phyloP scores from a whole-genome alignment of 35 echinoderm and acorn worm species.

The Strongylocentrotus purpuratus region DNA sequence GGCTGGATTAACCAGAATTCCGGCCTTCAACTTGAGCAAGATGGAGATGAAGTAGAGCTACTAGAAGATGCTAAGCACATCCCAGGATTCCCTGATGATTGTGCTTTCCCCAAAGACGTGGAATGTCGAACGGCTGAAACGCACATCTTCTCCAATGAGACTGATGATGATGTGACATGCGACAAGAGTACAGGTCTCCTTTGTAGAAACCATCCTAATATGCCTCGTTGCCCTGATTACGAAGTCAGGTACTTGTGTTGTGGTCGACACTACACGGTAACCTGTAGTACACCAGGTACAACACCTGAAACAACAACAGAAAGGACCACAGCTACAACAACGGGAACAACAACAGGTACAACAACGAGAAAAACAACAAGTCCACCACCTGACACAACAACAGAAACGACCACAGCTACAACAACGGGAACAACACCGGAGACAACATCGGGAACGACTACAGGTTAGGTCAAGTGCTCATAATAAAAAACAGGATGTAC shows the following conservation, averaged over 20 bases:
- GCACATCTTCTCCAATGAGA: conserved; percentile 9
- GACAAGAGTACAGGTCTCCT: not conserved
- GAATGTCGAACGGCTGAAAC: not conserved
- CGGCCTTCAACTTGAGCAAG: not conserved
- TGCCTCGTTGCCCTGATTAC: conserved; percentile 17
- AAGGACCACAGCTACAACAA: not conserved
- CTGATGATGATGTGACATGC: not conserved
- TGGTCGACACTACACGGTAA: not conserved
- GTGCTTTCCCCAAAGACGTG: not conserved
- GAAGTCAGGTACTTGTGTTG: conserved; percentile 44
- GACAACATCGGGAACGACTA: too few relatives aligned
- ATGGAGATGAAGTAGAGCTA: not conserved
- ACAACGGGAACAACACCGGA: not conserved
- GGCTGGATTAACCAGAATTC: not conserved
- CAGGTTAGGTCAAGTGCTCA: too few relatives aligned
- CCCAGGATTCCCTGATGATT: not conserved
- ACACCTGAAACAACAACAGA: not conserved
- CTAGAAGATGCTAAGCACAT: not conserved
- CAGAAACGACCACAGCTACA: not conserved
- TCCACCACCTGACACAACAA: not conserved
- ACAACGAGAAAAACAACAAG: not conserved
- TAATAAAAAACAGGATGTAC: too few relatives aligned
- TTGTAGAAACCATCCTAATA: not conserved
- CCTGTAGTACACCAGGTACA: conserved; percentile 13
- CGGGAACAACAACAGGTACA: not conserved